These are phyloP conservation scores for Leptodactylus fallax DNA, from an alignment of 2,797 vertebrate genomes.

Conservation along the genomic window DNA sequence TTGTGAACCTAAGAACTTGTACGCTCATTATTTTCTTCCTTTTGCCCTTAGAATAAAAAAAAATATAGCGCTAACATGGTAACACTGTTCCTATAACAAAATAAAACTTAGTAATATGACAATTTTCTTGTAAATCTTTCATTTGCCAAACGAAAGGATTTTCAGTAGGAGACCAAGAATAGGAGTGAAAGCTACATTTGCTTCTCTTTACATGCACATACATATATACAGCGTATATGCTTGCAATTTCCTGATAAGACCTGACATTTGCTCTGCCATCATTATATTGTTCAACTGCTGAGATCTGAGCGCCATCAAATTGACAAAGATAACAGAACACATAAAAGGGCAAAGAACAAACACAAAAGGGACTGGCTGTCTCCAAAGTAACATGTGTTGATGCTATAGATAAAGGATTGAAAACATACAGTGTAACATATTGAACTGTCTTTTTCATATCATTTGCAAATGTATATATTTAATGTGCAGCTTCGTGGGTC, in stretches of 20 bases:
- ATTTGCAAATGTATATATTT: constrained; percentile 47
- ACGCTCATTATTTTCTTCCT: constrained; percentile 34
- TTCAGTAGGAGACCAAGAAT: neutral
- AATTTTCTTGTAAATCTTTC: constrained; percentile 28
- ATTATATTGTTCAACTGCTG: constrained; percentile 35
- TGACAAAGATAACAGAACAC: constrained; percentile 57
- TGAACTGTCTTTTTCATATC: constrained; percentile 5
- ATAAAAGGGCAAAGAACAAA: neutral
- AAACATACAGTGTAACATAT: neutral
- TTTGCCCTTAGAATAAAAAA: neutral
- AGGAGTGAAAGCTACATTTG: constrained; percentile 39
- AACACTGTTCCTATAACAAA: neutral
- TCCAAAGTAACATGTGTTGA: neutral
- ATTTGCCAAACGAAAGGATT: constrained; percentile 16
- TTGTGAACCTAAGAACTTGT: constrained; percentile 12
- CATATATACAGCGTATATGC: constrained; percentile 28
- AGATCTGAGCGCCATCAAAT: constrained; percentile 41
- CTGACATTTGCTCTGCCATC: neutral
- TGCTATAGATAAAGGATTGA: constrained; percentile 52
- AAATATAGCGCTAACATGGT: neutral
- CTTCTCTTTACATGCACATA: constrained; percentile 24
- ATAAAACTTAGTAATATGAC: constrained; percentile 33
- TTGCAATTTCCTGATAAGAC: constrained; percentile 58
- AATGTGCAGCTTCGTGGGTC: neutral
- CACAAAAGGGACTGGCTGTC: neutral